Conservation (phyloP, 92 coral and sea anemone genomes). For the Palythoa grandis region DNA sequence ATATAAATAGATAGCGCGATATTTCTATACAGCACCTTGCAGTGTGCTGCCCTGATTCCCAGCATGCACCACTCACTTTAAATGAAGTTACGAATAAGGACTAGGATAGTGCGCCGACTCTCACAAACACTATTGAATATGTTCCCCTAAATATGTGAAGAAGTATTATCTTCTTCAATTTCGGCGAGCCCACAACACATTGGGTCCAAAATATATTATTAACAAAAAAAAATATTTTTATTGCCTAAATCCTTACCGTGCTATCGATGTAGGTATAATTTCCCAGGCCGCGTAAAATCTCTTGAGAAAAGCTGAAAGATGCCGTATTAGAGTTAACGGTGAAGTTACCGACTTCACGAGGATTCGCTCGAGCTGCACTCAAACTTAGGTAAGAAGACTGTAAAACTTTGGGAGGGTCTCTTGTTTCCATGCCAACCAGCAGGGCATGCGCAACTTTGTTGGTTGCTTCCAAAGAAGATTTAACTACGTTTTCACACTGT, state of each 20-base stretch:
- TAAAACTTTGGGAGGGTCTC: constrained; percentile 2
- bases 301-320: constrained; percentile 22
- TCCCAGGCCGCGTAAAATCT: constrained; percentile 19
- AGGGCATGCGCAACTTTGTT: constrained; percentile 18
- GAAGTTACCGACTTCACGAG: background rate
- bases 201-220: too few species aligned
- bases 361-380: constrained; percentile 2
- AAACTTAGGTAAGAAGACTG: constrained; percentile 7
- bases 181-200: too few species aligned
- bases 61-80: too few species aligned
- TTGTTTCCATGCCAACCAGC: constrained; percentile 23
- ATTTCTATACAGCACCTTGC: too few species aligned
- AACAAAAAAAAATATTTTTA: too few species aligned
- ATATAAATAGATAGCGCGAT: too few species aligned
- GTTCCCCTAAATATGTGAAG: too few species aligned
- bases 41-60: too few species aligned
- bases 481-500: constrained; percentile 18
- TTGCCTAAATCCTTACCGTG: background rate
- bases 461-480: constrained; percentile 22
- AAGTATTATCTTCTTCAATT: too few species aligned
- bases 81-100: too few species aligned
- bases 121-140: too few species aligned
- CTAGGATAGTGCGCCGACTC: too few species aligned
- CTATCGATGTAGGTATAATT: constrained; percentile 16
- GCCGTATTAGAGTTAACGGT: background rate